Evolutionary conservation across 2,113 vertebrate species (phyloP), one percentile per base, ranked within the genome.

Genomic region (Lepus americanus): DNA sequence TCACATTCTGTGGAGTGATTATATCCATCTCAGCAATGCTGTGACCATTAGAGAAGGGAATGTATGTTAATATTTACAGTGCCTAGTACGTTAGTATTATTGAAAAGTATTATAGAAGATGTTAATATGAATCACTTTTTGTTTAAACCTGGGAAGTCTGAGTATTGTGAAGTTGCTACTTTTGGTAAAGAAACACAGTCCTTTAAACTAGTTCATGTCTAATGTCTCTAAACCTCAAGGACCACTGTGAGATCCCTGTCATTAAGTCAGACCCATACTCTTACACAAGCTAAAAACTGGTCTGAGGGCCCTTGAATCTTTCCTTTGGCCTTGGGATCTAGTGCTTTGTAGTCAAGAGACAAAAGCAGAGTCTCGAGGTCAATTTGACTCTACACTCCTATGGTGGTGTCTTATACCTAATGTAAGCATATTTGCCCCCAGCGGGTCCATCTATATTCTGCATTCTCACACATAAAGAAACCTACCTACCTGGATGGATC

Each of bases 341-440:
- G 10, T 39, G 73, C 61, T 88, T 87, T 76, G 16, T 6, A 51
- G 19, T 55, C n/a, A 74, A 36, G 16, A 19, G 25, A 55, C 29
- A n/a, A 59, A 76, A 22, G 59, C 70, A 23, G 53, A 73, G 51
- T 39, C 49, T 76, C 20, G 0, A 19, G 31, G 25, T 82, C 59
- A 72, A 0, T 36, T 59, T 72, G 17, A 11, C 61, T 53, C 55
- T n/a, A 23, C 6, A 39, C 13, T 27, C 53, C 23, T 13, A 0
- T 7, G 59, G 22, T 19, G 36, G 49, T 64, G 25, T 39, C 39
- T 55, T 72, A 19, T 20, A 33, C n/a, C 0, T 44, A 3, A 4
- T 1, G 0, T 84, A 14, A 53, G 39, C 25, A 2, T 1, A 12
- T 53, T 61, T 69, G 8, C 31, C n/a, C 19, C 17, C 1, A 2